A percentile compares a stretch with the other conserved stretches of the same genome.
Conservation (phyloP, 2,113 vertebrate species). For the Cyprinodon variegatus region DNA sequence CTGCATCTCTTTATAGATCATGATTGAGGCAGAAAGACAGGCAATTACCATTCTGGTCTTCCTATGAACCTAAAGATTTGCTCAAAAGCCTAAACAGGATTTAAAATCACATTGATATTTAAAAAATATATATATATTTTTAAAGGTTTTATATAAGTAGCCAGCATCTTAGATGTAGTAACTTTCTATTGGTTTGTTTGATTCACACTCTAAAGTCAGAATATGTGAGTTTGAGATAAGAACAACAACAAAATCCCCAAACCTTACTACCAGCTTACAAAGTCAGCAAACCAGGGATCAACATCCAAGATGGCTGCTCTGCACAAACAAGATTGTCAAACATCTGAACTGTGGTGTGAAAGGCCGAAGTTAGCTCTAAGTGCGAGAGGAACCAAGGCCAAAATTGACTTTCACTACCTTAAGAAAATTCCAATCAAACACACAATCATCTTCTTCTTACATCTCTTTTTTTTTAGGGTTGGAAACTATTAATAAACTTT, state of each 20-base stretch:
- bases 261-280: neutral
- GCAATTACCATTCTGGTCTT: constrained; percentile 44
- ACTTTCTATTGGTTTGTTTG: neutral
- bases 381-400: too few relatives aligned
- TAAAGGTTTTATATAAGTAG: neutral
- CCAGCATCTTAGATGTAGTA: neutral
- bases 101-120: neutral
- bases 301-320: neutral
- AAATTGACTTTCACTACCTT: too few relatives aligned
- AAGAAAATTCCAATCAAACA: too few relatives aligned
- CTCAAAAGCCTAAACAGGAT: constrained; percentile 14
- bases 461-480: too few relatives aligned
- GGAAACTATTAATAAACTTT: too few relatives aligned
- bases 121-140: too few relatives aligned
- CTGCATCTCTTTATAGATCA: constrained; percentile 34
- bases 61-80: constrained; percentile 26
- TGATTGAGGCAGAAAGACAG: constrained; percentile 24
- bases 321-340: neutral
- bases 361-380: too few relatives aligned
- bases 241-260: neutral
- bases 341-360: too few relatives aligned
- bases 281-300: neutral
- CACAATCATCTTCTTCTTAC: too few relatives aligned
- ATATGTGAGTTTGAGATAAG: neutral
- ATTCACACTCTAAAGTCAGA: neutral